Conservation (phyloP, 2,888 invertebrate species). For the Zhengitettix transpicula region DNA sequence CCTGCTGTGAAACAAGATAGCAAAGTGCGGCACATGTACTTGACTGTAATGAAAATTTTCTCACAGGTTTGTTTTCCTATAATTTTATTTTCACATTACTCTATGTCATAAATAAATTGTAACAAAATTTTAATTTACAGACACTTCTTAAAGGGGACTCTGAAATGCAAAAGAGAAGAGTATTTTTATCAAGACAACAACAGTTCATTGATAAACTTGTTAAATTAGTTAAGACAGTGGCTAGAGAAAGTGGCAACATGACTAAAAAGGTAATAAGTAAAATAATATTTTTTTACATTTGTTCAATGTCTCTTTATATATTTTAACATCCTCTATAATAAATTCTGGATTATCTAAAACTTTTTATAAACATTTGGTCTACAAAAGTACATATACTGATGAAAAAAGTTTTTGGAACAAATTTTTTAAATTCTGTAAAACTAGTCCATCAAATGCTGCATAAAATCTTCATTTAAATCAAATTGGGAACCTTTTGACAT, state of each 20-base stretch:
- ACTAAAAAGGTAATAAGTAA: constrained; percentile 50
- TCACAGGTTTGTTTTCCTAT: constrained; percentile 35
- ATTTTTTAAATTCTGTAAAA: too few species aligned
- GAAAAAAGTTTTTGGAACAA: too few species aligned
- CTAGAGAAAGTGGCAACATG: constrained; percentile 79
- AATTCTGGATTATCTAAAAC: too few species aligned
- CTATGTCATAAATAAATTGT: too few species aligned
- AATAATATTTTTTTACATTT: too few species aligned
- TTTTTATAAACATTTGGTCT: too few species aligned
- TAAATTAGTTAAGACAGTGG: constrained; percentile 69
- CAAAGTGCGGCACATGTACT: constrained; percentile 66
- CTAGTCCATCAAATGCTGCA: too few species aligned
- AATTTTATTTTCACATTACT: not conserved
- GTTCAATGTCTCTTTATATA: too few species aligned
- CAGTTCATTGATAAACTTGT: constrained; percentile 84
- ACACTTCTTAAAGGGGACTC: constrained; percentile 33
- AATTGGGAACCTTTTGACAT: too few species aligned
- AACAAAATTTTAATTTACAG: constrained; percentile 11
- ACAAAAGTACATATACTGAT: too few species aligned
- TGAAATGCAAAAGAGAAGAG: constrained; percentile 55
- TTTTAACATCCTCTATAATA: too few species aligned
- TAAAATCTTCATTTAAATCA: too few species aligned
- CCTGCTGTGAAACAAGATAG: constrained; percentile 51
- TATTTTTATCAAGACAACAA: constrained; percentile 69
- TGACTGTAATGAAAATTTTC: constrained; percentile 76